These are phyloP conservation scores for Siniperca knerii DNA, from an alignment of 2,113 vertebrate genomes.

Conservation along the genomic window DNA sequence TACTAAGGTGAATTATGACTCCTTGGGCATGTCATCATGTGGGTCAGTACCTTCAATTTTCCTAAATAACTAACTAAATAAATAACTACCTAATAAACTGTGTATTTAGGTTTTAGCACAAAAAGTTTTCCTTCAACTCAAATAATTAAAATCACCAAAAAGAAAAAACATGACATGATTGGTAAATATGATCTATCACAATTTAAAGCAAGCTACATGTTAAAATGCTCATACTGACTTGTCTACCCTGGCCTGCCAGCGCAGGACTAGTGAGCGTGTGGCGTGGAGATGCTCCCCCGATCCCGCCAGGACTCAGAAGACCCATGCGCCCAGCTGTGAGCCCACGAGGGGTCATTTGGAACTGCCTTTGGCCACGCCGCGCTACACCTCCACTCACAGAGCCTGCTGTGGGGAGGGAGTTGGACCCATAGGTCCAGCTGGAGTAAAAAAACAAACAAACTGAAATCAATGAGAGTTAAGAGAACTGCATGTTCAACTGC, in stretches of 20 bases:
- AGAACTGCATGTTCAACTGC: neutral
- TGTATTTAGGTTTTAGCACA: neutral
- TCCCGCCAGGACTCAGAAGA: conserved; percentile 88
- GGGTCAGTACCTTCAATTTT: neutral
- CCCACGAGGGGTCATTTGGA: conserved; percentile 91
- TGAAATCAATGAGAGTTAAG: neutral
- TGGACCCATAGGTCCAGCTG: conserved; percentile 94
- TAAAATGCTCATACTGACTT: conserved; percentile 82
- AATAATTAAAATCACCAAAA: neutral
- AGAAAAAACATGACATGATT: neutral
- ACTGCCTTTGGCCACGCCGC: conserved; percentile 90
- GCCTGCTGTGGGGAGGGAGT: conserved; percentile 96
- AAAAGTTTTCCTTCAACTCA: neutral
- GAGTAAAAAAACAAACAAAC: conserved; percentile 3
- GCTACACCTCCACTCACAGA: conserved; percentile 93
- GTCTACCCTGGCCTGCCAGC: conserved; percentile 89
- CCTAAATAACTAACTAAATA: neutral
- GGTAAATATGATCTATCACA: too few species aligned
- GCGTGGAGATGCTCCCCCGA: conserved; percentile 89
- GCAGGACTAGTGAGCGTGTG: conserved; percentile 90
- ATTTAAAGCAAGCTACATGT: neutral
- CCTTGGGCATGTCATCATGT: neutral
- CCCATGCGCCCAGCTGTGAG: conserved; percentile 88
- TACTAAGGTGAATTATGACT: neutral
- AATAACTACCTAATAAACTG: neutral